Percentiles rank a stretch among this genome's conserved stretches.
Evolutionary conservation across 2,797 vertebrate genomes (phyloP).

Genomic region (Harpagifer antarcticus): DNA sequence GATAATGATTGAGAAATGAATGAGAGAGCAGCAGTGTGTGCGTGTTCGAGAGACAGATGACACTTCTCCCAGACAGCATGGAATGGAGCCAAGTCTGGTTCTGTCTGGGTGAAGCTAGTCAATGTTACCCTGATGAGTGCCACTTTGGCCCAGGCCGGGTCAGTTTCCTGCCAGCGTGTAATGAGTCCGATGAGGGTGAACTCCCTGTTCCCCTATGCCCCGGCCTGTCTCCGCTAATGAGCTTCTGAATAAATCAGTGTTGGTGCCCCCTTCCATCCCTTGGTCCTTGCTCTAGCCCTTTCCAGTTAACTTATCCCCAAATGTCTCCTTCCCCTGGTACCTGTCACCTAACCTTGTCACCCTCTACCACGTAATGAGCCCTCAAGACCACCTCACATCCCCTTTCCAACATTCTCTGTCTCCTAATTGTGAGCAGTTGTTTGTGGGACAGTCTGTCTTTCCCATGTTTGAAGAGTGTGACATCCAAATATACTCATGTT

Average conservation of each 20-base stretch:
- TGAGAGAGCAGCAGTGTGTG: slow-evolving; percentile 10
- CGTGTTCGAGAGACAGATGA: slow-evolving; percentile 16
- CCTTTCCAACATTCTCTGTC: slow-evolving; percentile 42
- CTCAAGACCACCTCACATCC: slow-evolving; percentile 70
- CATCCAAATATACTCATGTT: slow-evolving; percentile 58
- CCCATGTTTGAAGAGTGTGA: slow-evolving; percentile 39
- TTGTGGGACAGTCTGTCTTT: slow-evolving; percentile 61
- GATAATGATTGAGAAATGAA: slow-evolving; percentile 39
- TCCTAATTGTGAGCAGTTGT: slow-evolving; percentile 81
- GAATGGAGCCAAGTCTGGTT: slow-evolving; percentile 59
- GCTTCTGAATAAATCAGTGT: slow-evolving; percentile 85
- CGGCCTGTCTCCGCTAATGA: slow-evolving; percentile 86
- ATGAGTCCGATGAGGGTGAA: slow-evolving; percentile 85
- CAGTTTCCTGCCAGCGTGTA: slow-evolving; percentile 81
- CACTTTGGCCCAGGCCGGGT: slow-evolving; percentile 73
- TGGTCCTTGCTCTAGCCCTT: slow-evolving; percentile 55
- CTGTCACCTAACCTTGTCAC: slow-evolving; percentile 79
- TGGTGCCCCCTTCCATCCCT: slow-evolving; percentile 46
- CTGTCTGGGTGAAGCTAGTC: slow-evolving; percentile 73
- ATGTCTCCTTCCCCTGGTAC: slow-evolving; percentile 45
- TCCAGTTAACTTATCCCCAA: slow-evolving; percentile 56
- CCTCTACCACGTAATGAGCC: slow-evolving; percentile 78
- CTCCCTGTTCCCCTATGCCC: slow-evolving; percentile 77
- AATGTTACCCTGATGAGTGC: slow-evolving; percentile 78
- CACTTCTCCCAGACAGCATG: slow-evolving; percentile 44